Conservation (phyloP, 2,888 invertebrate genomes). For the Lasioglossum oenotherae region DNA sequence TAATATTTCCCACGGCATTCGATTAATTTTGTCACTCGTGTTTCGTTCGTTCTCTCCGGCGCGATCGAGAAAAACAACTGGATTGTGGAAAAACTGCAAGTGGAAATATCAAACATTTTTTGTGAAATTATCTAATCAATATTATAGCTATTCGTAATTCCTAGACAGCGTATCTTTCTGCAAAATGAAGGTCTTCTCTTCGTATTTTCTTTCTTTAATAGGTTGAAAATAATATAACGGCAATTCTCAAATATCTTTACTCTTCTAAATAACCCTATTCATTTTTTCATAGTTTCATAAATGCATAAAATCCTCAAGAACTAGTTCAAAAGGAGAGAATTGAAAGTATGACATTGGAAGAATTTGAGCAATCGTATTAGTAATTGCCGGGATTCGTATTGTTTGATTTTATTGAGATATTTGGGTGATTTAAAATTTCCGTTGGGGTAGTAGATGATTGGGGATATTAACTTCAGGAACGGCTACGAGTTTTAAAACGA, state of each 20-base stretch:
- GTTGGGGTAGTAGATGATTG: accelerated
- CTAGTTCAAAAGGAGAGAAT: no score
- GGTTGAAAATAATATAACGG: no score
- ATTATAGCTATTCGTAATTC: no score
- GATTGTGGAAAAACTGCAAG: not conserved
- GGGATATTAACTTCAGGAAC: not conserved
- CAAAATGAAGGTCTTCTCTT: no score
- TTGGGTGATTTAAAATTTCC: not conserved
- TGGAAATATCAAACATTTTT: not conserved
- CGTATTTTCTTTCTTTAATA: no score
- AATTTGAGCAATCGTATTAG: no score
- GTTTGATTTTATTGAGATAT: not conserved
- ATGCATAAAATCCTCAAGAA: no score
- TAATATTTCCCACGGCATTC: constrained; percentile 53
- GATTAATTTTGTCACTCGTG: constrained; percentile 47
- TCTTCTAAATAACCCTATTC: no score
- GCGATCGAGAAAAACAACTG: not conserved
- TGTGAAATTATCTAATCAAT: not conserved
- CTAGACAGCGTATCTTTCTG: no score
- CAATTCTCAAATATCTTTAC: no score
- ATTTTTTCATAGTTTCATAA: no score
- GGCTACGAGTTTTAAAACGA: no score
- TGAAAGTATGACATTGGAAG: not conserved
- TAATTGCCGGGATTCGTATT: not conserved
- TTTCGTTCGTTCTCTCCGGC: not conserved